These are phyloP conservation scores for Sylvietta virens DNA, from an alignment of 2,113 vertebrate genomes.

Conservation along the genomic window DNA sequence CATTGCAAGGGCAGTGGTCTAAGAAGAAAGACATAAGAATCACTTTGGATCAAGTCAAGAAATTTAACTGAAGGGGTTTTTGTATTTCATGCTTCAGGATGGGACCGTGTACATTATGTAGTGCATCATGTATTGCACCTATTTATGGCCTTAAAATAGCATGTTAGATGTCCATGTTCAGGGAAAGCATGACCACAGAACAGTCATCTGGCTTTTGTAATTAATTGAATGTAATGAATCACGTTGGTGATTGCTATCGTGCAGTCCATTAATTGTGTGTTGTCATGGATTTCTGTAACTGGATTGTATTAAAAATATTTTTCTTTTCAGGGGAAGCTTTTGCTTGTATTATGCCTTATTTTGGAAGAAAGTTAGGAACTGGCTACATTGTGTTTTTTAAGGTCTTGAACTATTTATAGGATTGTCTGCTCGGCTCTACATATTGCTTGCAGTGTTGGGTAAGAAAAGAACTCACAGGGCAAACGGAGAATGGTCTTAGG, in stretches of 20 bases:
- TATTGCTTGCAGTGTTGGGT: not conserved
- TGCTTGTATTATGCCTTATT: not conserved
- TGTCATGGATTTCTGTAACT: not conserved
- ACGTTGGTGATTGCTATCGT: not conserved
- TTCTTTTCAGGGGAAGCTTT: not conserved
- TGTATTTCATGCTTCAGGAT: not conserved
- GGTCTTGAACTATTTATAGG: not conserved
- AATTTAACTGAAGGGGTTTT: not conserved
- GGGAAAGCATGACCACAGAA: not conserved
- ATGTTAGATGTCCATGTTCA: not conserved
- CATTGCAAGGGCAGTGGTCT: not conserved
- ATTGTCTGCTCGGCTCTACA: not conserved
- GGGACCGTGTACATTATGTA: not conserved
- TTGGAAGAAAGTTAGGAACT: slow-evolving; percentile 20
- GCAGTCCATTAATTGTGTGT: not conserved
- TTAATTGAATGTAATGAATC: not conserved
- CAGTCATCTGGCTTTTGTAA: not conserved
- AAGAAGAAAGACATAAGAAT: not conserved
- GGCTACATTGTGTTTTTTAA: not conserved
- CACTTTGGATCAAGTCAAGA: not conserved
- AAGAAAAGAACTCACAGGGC: not conserved
- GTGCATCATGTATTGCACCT: not conserved
- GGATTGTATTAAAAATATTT: not conserved
- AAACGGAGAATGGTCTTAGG: not conserved
- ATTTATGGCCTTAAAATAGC: not conserved